phyloP scores from a whole-genome alignment of 2,113 vertebrate species.

The Xyliphius kryptos region DNA sequence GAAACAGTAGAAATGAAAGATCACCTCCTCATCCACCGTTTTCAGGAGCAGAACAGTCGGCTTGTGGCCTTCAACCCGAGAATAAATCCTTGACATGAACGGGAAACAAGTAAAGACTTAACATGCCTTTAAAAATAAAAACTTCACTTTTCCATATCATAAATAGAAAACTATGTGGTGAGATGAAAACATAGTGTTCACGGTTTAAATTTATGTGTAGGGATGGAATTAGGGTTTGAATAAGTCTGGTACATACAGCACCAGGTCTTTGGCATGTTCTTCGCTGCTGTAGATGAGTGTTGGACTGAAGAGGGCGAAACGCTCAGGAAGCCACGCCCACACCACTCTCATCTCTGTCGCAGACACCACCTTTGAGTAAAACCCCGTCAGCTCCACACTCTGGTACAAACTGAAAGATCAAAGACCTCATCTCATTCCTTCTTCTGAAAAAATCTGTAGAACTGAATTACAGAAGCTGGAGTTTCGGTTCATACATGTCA shows the following conservation, averaged over 20 bases:
- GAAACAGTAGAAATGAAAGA: neutral
- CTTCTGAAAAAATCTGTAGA: too few species aligned
- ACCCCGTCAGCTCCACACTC: constrained; percentile 65
- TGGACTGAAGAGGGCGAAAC: constrained; percentile 76
- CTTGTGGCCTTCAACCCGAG: constrained; percentile 68
- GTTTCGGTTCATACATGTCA: neutral
- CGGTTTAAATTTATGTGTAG: too few species aligned
- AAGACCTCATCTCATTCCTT: neutral
- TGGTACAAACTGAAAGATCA: constrained; percentile 59
- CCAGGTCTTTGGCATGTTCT: constrained; percentile 67
- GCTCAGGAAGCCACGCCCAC: constrained; percentile 86
- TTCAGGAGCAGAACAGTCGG: constrained; percentile 69
- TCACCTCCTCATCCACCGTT: constrained; percentile 69
- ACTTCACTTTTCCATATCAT: too few species aligned
- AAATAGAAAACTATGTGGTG: too few species aligned
- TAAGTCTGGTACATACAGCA: constrained; percentile 57
- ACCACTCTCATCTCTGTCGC: constrained; percentile 75
- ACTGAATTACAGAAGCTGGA: neutral
- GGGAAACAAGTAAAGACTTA: neutral
- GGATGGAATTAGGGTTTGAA: neutral
- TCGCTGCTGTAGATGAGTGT: constrained; percentile 66
- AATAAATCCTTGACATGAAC: constrained; percentile 63
- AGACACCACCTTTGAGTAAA: constrained; percentile 69
- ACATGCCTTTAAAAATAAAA: too few species aligned
- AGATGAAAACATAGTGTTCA: too few species aligned